Evolutionary conservation across 2,888 invertebrate genomes (phyloP), one percentile per base, ranked within the genome.

Genomic region (Busseola fusca): DNA sequence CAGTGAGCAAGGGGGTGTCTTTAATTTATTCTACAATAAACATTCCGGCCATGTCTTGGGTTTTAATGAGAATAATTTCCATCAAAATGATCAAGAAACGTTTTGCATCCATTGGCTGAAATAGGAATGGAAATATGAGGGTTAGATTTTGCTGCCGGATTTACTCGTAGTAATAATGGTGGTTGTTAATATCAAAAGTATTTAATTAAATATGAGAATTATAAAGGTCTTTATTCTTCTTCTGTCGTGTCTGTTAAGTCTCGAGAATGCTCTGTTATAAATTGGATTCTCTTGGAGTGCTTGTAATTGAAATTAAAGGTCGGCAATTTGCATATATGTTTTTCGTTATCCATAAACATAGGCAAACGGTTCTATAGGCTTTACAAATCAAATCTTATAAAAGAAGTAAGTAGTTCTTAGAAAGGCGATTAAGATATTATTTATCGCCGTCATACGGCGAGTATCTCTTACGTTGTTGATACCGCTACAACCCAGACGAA

Each of bases 31-130:
- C 82, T 78, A 76, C 81, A 73, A 82, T 86, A 87, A 87, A 86
- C 80, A 82, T 78, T 70, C 78, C 73, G 58, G 30, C 56, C 72
- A 78, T 86, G 83, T 86, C 85, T 86, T 83, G 74, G 71, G 72
- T 81, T 80, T 86, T 88, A 88, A 89, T 88, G 84, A 84, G 86
- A 87, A 87, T 85, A 79, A 82, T 78, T 85, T 81, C 80, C 72
- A 81, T 83, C 75, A 79, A 84, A 83, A 80, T 83, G 80, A 81
- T 83, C 76, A 62, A 67, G 76, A 65, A 83, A 79, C 74, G 78
- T 78, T 68, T 80, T 78, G 68, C 76, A 69, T 72, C 72, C 77
- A 74, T 83, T 74, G 69, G 62, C 68, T 65, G 73, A 79, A 75
- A 72, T 74, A 64, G 50, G 58, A 72, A 74, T 74, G 50, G 63